phyloP scores from a whole-genome alignment of 2,113 vertebrate species.

The Rhinolophus ferrumequinum region DNA sequence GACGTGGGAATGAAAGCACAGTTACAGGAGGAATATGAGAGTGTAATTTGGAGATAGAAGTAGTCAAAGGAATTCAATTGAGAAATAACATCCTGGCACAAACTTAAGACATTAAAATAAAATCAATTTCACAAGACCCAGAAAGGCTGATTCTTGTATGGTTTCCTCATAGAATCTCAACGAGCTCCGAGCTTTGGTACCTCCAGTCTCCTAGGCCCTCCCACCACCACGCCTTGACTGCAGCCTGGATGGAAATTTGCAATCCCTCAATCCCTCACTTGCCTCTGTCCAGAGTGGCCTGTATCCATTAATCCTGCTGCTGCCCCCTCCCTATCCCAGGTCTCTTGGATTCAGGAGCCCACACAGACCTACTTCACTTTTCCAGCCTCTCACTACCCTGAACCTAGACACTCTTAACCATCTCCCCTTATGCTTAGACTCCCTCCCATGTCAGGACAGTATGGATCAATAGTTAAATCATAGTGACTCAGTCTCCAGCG shows the following conservation, averaged over 20 bases:
- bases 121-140: constrained; percentile 75
- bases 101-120: constrained; percentile 75
- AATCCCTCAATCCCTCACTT: background rate
- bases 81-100: constrained; percentile 75
- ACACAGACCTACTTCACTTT: background rate
- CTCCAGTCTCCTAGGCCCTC: background rate
- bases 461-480: background rate
- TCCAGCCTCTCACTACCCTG: background rate
- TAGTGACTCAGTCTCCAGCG: background rate
- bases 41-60: constrained; percentile 71
- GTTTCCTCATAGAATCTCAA: background rate
- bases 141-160: constrained; percentile 62
- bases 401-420: background rate
- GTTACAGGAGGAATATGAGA: constrained; percentile 69
- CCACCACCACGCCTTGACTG: fast-evolving
- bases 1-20: constrained; percentile 43
- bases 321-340: background rate
- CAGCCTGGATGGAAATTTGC: background rate
- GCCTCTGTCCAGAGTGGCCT: background rate
- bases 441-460: background rate
- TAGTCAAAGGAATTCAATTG: constrained; percentile 78
- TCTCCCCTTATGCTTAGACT: background rate
- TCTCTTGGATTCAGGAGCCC: background rate
- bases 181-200: background rate
- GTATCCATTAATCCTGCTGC: fast-evolving